A percentile compares a stretch with the other conserved stretches of the same genome.
Evolutionary conservation across 2,888 invertebrate species (phyloP).

Genomic region (Megaustenia siamemsis): DNA sequence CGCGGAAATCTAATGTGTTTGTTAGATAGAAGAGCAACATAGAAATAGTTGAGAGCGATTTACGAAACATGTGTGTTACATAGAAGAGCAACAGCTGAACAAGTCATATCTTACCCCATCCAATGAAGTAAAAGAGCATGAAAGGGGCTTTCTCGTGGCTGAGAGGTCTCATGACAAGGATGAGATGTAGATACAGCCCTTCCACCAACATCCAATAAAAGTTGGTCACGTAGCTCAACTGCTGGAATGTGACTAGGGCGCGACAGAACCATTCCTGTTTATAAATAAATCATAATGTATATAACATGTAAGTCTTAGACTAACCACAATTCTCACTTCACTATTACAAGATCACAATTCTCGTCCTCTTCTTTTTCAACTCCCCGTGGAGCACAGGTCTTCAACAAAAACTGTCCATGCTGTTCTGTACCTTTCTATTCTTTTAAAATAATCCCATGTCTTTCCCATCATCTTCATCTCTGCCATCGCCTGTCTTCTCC

Average conservation of each 20-base stretch:
- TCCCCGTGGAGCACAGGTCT: too few species aligned
- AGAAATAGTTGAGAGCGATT: too few species aligned
- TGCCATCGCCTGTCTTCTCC: too few species aligned
- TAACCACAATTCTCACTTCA: too few species aligned
- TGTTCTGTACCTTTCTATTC: not conserved
- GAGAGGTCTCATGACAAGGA: conserved; percentile 76
- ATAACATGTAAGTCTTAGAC: not conserved
- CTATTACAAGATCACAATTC: too few species aligned
- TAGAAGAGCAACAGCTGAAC: too few species aligned
- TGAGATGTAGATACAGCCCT: conserved; percentile 80
- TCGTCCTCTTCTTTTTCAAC: not conserved
- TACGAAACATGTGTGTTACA: too few species aligned
- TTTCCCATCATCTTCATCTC: too few species aligned
- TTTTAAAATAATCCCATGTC: not conserved
- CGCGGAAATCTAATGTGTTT: too few species aligned
- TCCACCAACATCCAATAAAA: conserved; percentile 84
- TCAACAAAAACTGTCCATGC: too few species aligned
- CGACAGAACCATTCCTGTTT: conserved; percentile 83
- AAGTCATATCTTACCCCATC: conserved; percentile 82
- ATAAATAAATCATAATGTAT: not conserved
- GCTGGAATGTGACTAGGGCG: conserved; percentile 80
- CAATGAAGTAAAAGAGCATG: conserved; percentile 82
- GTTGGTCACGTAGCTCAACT: conserved; percentile 83
- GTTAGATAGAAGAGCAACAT: too few species aligned
- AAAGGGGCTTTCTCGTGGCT: conserved; percentile 83